Evolutionary conservation across 2,113 vertebrate species (phyloP).

Genomic region (Burhinus bistriatus): DNA sequence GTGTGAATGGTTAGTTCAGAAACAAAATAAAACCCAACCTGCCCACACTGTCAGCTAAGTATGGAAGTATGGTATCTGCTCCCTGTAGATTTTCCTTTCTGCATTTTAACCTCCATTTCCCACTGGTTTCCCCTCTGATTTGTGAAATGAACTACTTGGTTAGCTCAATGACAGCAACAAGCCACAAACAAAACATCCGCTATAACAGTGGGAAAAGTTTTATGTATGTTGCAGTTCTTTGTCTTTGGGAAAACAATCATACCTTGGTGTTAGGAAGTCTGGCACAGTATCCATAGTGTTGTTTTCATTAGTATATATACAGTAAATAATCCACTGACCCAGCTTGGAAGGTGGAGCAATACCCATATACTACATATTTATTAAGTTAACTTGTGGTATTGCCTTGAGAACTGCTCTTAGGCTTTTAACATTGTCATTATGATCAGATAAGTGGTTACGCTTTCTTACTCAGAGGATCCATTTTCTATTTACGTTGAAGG

Average conservation of each 20-base stretch:
- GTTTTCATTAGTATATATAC: neutral
- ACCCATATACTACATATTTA: neutral
- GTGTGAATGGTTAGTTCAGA: neutral
- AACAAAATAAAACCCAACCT: neutral
- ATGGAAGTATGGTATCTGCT: neutral
- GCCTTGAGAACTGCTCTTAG: neutral
- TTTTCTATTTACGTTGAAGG: neutral
- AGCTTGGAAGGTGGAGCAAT: neutral
- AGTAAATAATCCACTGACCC: neutral
- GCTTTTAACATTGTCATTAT: neutral
- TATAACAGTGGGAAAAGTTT: slow-evolving; percentile 19
- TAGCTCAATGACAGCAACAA: neutral
- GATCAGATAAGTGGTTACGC: neutral
- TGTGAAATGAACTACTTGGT: neutral
- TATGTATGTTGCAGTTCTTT: neutral
- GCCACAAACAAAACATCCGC: neutral
- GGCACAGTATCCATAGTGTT: neutral
- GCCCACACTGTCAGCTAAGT: neutral
- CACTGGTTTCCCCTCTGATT: neutral
- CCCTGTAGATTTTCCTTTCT: neutral
- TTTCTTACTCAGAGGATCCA: rapidly evolving
- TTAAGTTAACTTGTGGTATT: neutral
- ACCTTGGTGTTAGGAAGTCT: neutral
- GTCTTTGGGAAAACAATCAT: neutral
- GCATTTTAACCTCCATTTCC: neutral